Evolutionary conservation across 2,113 vertebrate species (phyloP), one percentile per base, ranked within the genome.

Genomic region (Coptodon bakossiorum): DNA sequence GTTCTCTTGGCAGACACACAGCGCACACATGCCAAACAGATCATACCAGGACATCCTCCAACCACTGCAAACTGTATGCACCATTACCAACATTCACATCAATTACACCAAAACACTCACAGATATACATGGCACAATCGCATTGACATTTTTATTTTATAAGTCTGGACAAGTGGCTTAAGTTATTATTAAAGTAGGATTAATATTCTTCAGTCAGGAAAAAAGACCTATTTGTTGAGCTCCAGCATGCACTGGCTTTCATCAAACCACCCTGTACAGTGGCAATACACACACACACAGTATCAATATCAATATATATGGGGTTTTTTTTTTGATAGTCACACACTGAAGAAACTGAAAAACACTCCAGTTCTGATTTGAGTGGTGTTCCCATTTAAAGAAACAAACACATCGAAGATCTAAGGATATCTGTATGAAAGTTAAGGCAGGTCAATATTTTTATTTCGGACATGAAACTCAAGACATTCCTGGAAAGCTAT

Each of bases 361-460:
- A 50, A 83, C 63, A 86, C 36, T 71, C 24, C 36, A 52, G 45
- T 34, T 27, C 56, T 83, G 34, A 61, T 85, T 81, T 82, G 9
- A 82, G 52, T 54, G 38, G 34, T 36, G 53, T 63, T 38, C 7
- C 40, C 73, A 14, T 82, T 89, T 61, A 85, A 45, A 80, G 36
- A 91, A 89, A 88, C 85, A 90, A 83, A 87, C 84, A 88, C 6
- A 31, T 85, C 54, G 5, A 24, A 80, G 66, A 31, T 82, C 83
- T 12, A 29, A 80, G 79, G 34, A 84, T 88, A 56, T 90, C 48
- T 82, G 59, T 81, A 48, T 86, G 50, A 84, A 89, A 85, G 63
- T 38, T 45, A 53, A 83, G 22, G 40, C 27, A 22, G 52, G 87
- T 86, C 86, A 92, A 91, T 93, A 90, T 94, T 94, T 93, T 59